Base-by-base conservation (phyloP, 1,140 invertebrate species). In the Drosophila funebris region DNA sequence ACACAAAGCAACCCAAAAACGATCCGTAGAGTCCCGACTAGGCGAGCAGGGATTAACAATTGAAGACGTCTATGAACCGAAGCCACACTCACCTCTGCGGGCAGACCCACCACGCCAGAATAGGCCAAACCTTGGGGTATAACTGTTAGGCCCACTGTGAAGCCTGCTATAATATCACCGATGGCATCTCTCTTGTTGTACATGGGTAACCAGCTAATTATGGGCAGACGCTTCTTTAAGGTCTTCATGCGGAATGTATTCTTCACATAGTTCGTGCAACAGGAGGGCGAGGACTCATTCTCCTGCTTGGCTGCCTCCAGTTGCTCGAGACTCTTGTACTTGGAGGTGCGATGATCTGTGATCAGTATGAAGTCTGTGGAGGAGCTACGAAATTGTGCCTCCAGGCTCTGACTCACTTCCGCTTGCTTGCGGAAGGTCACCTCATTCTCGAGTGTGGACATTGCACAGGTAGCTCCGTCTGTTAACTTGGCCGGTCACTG, bases 21-120 rank as follows among this genome's bases (percentile, higher is more conserved):
- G 97, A 96, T 24, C 97, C 96, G 90, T 99, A 99, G 0, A 99
- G 93, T 43, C 98, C 98, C 91, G 96, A 96, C 95, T 96, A 93
- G 2, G 95, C 92, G 5, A 95, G 95, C 72, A 97, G 91, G 11
- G 44, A 29, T 29, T 48, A 29, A n/a, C 6, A 1, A 14, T 14
- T 6, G 1, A 48, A 29, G 1, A 11, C 6, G 1, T 91, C 16
- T 3, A 82, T 8, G 7, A 37, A 22, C 20, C 20, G 0, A 5
- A 16, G 8, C 4, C 20, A 16, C 6, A 66, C 77, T 71, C 20
- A 85, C 90, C 67, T 96, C 93, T 1, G 95, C 92, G 4, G 95
- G 95, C 71, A 98, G 91, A 14, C 96, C 96, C 16, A 97, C 97
- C 58, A 98, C 95, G 66, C 95, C 95, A 6, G 97, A 95, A 91